Base-by-base conservation (phyloP, 2,888 invertebrate genomes). In the Spilosoma lubricipeda region DNA sequence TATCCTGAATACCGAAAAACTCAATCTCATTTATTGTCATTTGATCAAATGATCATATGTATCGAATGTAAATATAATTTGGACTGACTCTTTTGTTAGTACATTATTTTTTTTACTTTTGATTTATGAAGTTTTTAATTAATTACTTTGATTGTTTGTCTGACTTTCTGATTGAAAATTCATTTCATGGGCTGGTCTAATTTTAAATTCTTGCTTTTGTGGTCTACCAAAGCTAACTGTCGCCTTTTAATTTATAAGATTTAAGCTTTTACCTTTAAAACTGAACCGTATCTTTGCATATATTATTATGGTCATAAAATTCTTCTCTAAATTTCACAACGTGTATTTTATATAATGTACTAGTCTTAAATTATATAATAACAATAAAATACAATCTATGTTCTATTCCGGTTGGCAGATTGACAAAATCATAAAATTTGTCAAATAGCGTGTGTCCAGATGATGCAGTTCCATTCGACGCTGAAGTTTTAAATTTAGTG, bases 351-450 rank as follows among this genome's bases (percentile, higher is more conserved):
- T n/a, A 39, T 39, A 39, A 39, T 39, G 11, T 11, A 39, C 9
- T 36, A 39, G 30, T 64, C 9, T 48, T 2, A 45, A 45, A 2
- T n/a, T 65, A 13, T 52, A 33, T 23, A 65, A 15, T 59, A 5
- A 30, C 67, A 73, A 76, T 76, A 75, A 81, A 75, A 81, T 73
- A 67, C 23, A 71, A 78, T 79, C 75, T 72, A 77, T 72, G 76
- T 81, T 80, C 74, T 75, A 77, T 83, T 85, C 80, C 76, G 75
- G 78, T 82, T 85, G 85, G 86, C 84, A 82, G 73, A 76, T 77
- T 77, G 80, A 78, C 85, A 83, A 73, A 81, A 71, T 76, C 74
- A 81, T 83, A 85, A 80, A 77, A 75, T 84, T 80, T 69, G 77
- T 80, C 77, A 78, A 80, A 84, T 80, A 80, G 76, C 76, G 73